Evolutionary conservation across 2,888 invertebrate genomes (phyloP), one percentile per base, ranked within the genome.

Genomic region (Leucophora obtusa): DNA sequence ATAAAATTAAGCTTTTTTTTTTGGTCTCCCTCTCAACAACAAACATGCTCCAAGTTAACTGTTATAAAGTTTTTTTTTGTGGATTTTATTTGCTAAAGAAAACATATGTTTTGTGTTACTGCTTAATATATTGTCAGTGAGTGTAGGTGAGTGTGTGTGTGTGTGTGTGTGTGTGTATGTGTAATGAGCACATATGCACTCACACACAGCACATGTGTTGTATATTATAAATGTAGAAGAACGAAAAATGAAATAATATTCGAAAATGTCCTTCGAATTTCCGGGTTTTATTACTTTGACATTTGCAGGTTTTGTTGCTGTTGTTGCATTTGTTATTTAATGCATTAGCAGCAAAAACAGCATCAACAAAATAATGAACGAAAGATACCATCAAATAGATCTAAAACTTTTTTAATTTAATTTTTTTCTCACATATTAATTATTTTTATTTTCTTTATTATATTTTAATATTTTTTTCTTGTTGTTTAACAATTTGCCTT

Each of bases 201-300:
- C 28, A 28, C 28, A 28, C 7, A 3, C 1, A 28, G 1, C 28
- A 3, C 28, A 28, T 28, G 28, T 28, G 28, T 28, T 28, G 1
- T 28, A 28, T 28, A 18, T 11, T 11, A 63, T 11, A 10, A 38
- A 38, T 1, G 10, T 11, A 10, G 14, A 47, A 6, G n/a, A 65
- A 54, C 54, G 24, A 56, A 54, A 54, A 66, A 76, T 63, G 51
- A 53, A 79, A 59, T 68, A 79, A 79, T 80, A 74, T 85, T 84
- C 83, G 87, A 87, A 87, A 85, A 86, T 87, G 88, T 88, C 88
- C 88, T 89, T 89, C 89, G 88, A 89, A 88, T 86, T 88, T 88
- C 89, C 88, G 88, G 89, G 88, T 88, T 86, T 86, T 88, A 86
- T 84, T 82, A 86, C 86, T 88, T 88, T 88, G 87, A 86, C 88